Percentiles rank a stretch among this genome's conserved stretches.
These are phyloP conservation scores for Drosophila grimshawi DNA, from an alignment of 1,140 invertebrate species.

Conservation along the genomic window DNA sequence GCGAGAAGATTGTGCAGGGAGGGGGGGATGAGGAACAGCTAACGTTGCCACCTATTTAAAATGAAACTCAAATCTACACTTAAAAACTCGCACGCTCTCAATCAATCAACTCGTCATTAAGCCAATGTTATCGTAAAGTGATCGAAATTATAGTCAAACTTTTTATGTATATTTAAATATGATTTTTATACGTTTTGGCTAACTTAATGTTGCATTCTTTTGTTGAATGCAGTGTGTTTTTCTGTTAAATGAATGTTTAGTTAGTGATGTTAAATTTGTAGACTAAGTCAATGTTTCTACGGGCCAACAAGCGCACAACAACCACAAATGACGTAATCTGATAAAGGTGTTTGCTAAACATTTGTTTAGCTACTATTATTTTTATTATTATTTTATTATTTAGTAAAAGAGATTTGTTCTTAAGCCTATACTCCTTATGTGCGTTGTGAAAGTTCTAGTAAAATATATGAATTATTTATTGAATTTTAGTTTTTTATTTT, in stretches of 20 bases:
- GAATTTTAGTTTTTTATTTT: constrained; percentile 21
- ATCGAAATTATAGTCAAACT: constrained; percentile 56
- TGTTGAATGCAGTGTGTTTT: constrained; percentile 1
- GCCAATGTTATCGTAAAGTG: constrained; percentile 46
- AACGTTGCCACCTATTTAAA: constrained; percentile 23
- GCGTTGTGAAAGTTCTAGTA: constrained; percentile 61
- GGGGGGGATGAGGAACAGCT: background rate
- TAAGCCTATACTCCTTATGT: constrained; percentile 17
- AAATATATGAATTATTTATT: constrained; percentile 80
- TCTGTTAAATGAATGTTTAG: constrained; percentile 57
- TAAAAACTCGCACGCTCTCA: constrained; percentile 45
- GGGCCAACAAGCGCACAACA: constrained; percentile 38
- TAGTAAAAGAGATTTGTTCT: constrained; percentile 54
- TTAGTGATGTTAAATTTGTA: constrained; percentile 60
- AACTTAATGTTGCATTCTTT: constrained; percentile 12
- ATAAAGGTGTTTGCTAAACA: constrained; percentile 56
- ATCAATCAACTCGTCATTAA: constrained; percentile 33
- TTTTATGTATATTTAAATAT: constrained; percentile 13
- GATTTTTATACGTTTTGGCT: constrained; percentile 22
- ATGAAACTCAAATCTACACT: constrained; percentile 67
- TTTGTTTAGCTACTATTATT: constrained; percentile 61
- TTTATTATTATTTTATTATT: constrained; percentile 43
- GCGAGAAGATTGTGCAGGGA: constrained; percentile 1
- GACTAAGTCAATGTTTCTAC: constrained; percentile 38
- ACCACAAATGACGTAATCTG: constrained; percentile 43